These are phyloP conservation scores for Tokudaia muenninki DNA, from an alignment of 2,797 vertebrate species.

Conservation along the genomic window DNA sequence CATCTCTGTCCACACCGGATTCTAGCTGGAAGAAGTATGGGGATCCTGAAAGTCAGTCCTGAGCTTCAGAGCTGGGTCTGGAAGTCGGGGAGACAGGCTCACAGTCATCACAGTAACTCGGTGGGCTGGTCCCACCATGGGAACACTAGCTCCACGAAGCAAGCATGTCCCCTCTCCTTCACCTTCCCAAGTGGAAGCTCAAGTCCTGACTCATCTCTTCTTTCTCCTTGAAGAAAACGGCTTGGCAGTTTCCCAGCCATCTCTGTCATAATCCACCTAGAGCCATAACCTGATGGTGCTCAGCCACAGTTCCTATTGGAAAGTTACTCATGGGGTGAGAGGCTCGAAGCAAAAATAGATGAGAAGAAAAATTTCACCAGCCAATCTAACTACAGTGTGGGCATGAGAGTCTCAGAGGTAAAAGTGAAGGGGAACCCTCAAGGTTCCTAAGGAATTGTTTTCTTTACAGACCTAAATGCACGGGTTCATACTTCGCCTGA, in stretches of 20 bases:
- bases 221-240: not conserved
- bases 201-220: not conserved
- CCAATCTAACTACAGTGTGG: accelerated
- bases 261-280: not conserved
- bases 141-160: not conserved
- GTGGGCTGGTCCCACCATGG: accelerated
- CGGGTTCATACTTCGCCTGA: not conserved
- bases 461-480: not conserved
- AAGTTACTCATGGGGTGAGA: no score
- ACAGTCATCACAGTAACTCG: accelerated
- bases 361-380: not conserved
- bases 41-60: accelerated
- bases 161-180: not conserved
- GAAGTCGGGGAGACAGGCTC: accelerated
- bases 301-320: accelerated
- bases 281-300: not conserved
- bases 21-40: not conserved
- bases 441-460: not conserved
- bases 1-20: not conserved
- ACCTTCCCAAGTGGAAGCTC: not conserved
- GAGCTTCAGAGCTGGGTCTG: accelerated
- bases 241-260: no score
- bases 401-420: not conserved
- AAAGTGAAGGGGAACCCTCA: no score
- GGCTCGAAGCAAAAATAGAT: not conserved